Evolutionary conservation across 2,888 invertebrate genomes (phyloP).

Genomic region (Agriopis marginaria): DNA sequence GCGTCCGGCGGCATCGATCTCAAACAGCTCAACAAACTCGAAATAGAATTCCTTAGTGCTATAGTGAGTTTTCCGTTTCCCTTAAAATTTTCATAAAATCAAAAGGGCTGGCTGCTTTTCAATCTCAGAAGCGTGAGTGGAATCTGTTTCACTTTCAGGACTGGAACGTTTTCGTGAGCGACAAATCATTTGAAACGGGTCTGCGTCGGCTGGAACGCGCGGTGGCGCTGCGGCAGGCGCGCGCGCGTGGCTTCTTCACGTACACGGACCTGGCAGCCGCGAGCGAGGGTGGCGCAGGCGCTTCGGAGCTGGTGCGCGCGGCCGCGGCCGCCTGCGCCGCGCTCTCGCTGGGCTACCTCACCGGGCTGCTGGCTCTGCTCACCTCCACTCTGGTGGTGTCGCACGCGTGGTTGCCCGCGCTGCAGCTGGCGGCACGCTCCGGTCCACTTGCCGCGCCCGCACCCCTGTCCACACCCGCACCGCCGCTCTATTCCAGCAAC

Average conservation of each 20-base stretch:
- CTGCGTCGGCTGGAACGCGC: slow-evolving; percentile 89
- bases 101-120: neutral
- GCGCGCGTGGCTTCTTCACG: slow-evolving; percentile 92
- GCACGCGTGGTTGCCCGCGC: slow-evolving; percentile 48
- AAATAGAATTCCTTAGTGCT: slow-evolving; percentile 95
- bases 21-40: slow-evolving; percentile 92
- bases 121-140: neutral
- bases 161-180: slow-evolving; percentile 94
- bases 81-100: neutral
- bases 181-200: slow-evolving; percentile 91
- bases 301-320: slow-evolving; percentile 54
- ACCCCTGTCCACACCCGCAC: slow-evolving; percentile 19
- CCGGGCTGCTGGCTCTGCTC: slow-evolving; percentile 54
- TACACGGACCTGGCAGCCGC: slow-evolving; percentile 91
- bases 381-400: slow-evolving; percentile 59
- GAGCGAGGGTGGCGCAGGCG: slow-evolving; percentile 76
- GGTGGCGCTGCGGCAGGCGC: slow-evolving; percentile 91
- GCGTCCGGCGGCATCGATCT: slow-evolving; percentile 92
- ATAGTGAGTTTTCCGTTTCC: slow-evolving; percentile 89
- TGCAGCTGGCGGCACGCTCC: slow-evolving; percentile 43
- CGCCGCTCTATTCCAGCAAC: slow-evolving; percentile 43
- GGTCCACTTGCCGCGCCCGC: slow-evolving; percentile 42
- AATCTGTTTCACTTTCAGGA: slow-evolving; percentile 83
- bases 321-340: slow-evolving; percentile 48
- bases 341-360: slow-evolving; percentile 51